Conservation (phyloP, 2,113 vertebrate species). For the Actenoides hombroni region DNA sequence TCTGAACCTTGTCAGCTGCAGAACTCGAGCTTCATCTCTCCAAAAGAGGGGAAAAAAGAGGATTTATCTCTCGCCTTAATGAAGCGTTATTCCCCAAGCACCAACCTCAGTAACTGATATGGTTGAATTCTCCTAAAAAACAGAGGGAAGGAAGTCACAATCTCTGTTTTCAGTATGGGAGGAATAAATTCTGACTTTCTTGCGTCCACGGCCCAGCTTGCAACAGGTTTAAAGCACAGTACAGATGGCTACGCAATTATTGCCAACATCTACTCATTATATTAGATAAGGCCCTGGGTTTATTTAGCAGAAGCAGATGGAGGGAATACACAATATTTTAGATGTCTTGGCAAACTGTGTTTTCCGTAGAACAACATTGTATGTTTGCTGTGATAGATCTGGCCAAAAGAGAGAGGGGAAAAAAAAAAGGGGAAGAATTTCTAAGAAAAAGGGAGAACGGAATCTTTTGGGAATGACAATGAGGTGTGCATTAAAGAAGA, state of each 20-base stretch:
- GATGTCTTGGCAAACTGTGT: conserved; percentile 63
- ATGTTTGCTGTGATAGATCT: conserved; percentile 24
- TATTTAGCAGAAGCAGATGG: conserved; percentile 71
- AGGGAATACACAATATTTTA: conserved; percentile 67
- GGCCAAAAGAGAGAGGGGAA: neutral
- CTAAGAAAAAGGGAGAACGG: neutral
- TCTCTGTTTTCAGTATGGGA: neutral
- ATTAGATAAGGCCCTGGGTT: conserved; percentile 61
- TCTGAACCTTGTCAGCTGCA: neutral
- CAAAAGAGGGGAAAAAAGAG: accelerated
- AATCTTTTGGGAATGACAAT: neutral
- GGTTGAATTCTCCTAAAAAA: neutral
- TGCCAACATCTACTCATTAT: conserved; percentile 65
- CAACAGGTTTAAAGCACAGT: conserved; percentile 46
- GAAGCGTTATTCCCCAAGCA: neutral
- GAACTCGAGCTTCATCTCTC: neutral
- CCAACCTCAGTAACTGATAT: neutral
- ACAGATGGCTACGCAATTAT: conserved; percentile 56
- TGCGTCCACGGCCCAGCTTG: conserved; percentile 14
- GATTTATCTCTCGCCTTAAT: neutral
- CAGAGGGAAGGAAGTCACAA: neutral
- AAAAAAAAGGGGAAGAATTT: neutral
- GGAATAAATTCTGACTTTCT: conserved; percentile 24
- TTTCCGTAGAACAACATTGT: conserved; percentile 55
- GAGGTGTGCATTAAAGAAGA: neutral